Base-by-base conservation (phyloP, 1,140 invertebrate species). In the Aradophagus sp. region DNA sequence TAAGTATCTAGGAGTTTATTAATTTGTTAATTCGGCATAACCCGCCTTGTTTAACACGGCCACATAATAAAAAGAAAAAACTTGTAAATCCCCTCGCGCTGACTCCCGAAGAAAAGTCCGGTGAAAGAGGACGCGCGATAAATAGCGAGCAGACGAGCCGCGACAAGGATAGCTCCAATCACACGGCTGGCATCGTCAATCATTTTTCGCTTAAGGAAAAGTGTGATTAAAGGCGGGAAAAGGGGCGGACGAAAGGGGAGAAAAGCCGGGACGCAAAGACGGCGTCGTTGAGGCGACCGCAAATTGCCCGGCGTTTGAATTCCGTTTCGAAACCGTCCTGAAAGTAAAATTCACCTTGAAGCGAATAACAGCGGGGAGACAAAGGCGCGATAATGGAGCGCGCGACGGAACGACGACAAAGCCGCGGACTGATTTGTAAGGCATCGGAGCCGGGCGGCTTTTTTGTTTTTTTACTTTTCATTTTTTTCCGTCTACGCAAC, bases 311-410 rank as follows among this genome's bases (percentile, higher is more conserved):
- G 55, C 23, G 26, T n/a, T 38, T 47, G 32, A 65, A 55, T 65
- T 66, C 27, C 38, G 26, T 56, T 56, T 58, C 52, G 38, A 58
- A 58, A 58, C 36, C 44, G 17, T 39, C 8, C 27, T 56, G 45
- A 66, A 66, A 66, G 52, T 66, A 58, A 66, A 66, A 66, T 56
- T 56, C 32, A 47, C 52, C 44, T 58, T 58, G 62, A 66, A 66
- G 36, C 20, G 52, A 66, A 66, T 50, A 65, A 66, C 42, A 67
- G 59, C 11, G 26, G 17, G 27, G 31, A 52, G 63, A 58, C 63
- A 58, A 58, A 67, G 12, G 36, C 27, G 42, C 53, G 63, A 67
- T 58, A 67, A 67, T 58, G 58, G 62, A 41, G 50, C 45, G 44
- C 62, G 62, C 62, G 62, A 56, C 52, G 44, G 50, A 56, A 61